These are phyloP conservation scores for Gymnoscelis rufifasciata DNA, from an alignment of 2,888 invertebrate species.

Conservation along the genomic window DNA sequence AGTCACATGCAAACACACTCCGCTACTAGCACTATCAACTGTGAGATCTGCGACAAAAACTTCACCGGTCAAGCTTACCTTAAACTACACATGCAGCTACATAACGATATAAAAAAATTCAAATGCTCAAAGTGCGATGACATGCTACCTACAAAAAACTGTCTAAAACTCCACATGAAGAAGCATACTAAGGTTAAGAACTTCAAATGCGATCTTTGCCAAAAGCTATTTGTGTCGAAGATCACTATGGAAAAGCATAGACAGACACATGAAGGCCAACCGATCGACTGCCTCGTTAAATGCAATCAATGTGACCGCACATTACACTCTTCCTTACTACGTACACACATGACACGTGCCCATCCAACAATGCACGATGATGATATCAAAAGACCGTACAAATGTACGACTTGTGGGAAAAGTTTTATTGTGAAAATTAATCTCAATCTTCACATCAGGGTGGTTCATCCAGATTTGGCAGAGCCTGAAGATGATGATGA, in stretches of 20 bases:
- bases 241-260: constrained; percentile 73
- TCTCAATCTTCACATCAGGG: constrained; percentile 67
- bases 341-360: constrained; percentile 62
- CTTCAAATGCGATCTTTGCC: constrained; percentile 69
- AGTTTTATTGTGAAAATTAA: constrained; percentile 73
- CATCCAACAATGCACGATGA: constrained; percentile 61
- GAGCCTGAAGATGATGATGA: constrained; percentile 72
- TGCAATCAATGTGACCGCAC: constrained; percentile 69
- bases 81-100: constrained; percentile 71
- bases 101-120: constrained; percentile 71
- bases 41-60: constrained; percentile 67
- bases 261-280: constrained; percentile 67
- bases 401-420: constrained; percentile 69
- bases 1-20: constrained; percentile 75
- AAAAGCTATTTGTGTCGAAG: constrained; percentile 69
- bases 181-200: constrained; percentile 74
- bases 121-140: constrained; percentile 73
- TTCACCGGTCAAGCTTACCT: constrained; percentile 72
- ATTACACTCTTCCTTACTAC: constrained; percentile 62
- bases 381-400: constrained; percentile 68
- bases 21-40: constrained; percentile 62
- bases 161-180: constrained; percentile 71
- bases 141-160: constrained; percentile 72
- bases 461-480: constrained; percentile 68
- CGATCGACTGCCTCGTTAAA: constrained; percentile 69